Conservation (phyloP, 2,113 vertebrate genomes). For the Neolamprologus hecqui region DNA sequence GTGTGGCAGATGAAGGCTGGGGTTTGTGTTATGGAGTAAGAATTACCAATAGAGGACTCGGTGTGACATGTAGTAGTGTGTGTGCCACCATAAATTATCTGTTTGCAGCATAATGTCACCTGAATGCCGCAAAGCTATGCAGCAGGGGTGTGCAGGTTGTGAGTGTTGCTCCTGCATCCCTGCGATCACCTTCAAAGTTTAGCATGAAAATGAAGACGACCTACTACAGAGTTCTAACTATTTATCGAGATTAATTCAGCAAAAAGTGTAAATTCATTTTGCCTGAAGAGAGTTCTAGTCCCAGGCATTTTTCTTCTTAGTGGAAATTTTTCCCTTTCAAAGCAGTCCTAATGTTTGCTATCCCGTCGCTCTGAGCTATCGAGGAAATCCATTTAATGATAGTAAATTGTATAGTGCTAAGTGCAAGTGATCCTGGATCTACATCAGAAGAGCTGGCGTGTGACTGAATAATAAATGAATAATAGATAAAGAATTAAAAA, state of each 20-base stretch:
- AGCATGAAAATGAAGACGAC: neutral
- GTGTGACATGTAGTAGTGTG: neutral
- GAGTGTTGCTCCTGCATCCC: neutral
- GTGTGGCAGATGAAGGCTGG: conserved; percentile 19
- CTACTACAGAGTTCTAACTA: neutral
- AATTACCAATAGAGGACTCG: neutral
- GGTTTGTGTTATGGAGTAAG: neutral
- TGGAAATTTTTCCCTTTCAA: neutral
- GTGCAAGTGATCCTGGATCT: neutral
- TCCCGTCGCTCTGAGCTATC: neutral
- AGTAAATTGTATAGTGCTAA: neutral
- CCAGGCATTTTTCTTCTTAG: neutral
- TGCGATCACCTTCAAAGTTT: neutral
- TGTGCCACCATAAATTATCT: neutral
- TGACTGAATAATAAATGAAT: neutral
- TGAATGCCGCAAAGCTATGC: neutral
- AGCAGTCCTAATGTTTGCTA: neutral
- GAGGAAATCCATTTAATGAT: neutral
- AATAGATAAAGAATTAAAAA: neutral
- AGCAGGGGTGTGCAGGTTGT: neutral
- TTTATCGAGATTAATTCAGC: neutral
- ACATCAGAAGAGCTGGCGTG: neutral
- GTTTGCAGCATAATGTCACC: neutral
- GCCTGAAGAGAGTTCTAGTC: neutral
- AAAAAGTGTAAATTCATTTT: neutral